Evolutionary conservation across 2,113 vertebrate species (phyloP).

Genomic region (Micronycteris hirsuta): DNA sequence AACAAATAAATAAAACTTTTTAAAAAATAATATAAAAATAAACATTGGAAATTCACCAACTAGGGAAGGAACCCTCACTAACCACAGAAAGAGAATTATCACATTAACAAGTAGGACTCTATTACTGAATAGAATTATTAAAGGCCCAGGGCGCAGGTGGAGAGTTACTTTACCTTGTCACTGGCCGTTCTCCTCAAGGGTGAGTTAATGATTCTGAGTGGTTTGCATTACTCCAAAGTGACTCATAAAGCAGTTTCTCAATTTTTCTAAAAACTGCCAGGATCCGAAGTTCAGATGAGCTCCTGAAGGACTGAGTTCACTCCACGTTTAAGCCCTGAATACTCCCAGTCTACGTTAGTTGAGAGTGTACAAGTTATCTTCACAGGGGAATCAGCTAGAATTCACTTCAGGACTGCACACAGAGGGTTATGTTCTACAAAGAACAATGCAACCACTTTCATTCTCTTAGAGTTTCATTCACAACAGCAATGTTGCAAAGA

Average conservation of each 20-base stretch:
- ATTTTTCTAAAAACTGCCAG: background rate
- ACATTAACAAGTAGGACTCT: background rate
- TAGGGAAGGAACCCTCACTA: background rate
- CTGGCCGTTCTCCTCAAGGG: background rate
- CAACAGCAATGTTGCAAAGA: background rate
- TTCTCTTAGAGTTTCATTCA: background rate
- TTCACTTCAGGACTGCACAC: background rate
- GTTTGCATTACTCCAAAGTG: background rate
- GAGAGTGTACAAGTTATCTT: background rate
- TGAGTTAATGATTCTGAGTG: background rate
- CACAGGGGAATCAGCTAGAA: background rate
- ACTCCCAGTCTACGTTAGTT: background rate
- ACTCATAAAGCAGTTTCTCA: conserved; percentile 11
- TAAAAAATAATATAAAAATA: background rate
- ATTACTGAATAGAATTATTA: background rate
- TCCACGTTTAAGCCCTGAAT: background rate
- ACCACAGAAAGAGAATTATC: background rate
- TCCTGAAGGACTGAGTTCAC: background rate
- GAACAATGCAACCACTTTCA: background rate
- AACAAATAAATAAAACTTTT: no score
- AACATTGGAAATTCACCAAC: rapidly evolving
- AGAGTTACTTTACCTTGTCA: background rate
- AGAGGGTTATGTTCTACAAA: background rate
- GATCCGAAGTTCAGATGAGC: background rate
- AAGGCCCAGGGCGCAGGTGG: background rate